Conservation (phyloP, 1,140 invertebrate species). For the Aphaenogaster floridana region DNA sequence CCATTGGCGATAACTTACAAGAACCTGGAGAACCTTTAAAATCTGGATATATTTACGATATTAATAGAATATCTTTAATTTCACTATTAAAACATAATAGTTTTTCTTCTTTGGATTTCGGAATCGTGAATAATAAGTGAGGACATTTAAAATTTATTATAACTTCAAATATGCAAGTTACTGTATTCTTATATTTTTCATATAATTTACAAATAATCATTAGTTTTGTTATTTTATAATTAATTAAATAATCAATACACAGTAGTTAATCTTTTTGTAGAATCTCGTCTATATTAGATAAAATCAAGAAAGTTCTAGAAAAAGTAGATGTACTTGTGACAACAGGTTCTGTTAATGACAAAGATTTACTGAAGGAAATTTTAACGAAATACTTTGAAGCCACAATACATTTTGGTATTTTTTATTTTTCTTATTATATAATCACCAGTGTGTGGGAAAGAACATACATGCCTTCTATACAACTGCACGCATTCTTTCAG, state of each 20-base stretch:
- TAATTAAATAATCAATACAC: background rate
- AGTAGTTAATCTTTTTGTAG: conserved; percentile 82
- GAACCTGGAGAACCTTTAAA: conserved; percentile 86
- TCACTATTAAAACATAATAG: conserved; percentile 90
- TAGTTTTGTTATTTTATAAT: background rate
- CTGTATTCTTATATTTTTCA: background rate
- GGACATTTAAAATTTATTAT: conserved; percentile 65
- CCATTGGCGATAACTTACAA: conserved; percentile 97
- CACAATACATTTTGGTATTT: conserved; percentile 92
- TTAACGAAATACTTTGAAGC: conserved; percentile 92
- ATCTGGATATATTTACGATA: conserved; percentile 94
- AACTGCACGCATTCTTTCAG: conserved; percentile 60
- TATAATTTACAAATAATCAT: background rate
- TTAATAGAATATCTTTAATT: conserved; percentile 94
- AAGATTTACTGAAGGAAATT: conserved; percentile 95
- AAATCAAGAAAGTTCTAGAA: conserved; percentile 88
- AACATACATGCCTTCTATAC: background rate
- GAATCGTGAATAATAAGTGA: conserved; percentile 91
- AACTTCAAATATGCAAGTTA: background rate
- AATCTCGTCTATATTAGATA: conserved; percentile 87
- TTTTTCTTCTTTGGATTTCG: conserved; percentile 89
- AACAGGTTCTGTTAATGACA: conserved; percentile 91
- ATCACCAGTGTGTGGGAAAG: background rate
- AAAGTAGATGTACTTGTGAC: conserved; percentile 90
- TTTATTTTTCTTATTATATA: conserved; percentile 23